Percentiles rank a stretch among this genome's conserved stretches.
Conservation (phyloP, 30 jellyfish, hydroid and myxozoan species). For the Haliclystus octoradiatus region DNA sequence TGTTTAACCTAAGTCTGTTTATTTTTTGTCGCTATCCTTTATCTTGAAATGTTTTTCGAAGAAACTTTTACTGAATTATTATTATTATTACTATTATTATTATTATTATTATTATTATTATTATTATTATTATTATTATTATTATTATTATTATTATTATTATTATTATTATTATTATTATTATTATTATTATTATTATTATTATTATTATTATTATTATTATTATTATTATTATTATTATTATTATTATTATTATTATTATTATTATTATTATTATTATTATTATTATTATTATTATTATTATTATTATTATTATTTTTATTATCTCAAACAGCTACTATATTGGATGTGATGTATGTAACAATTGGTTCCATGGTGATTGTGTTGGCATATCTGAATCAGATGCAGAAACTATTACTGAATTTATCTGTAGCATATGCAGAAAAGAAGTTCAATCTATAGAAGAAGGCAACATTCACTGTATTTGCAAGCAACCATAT, state of each 20-base stretch:
- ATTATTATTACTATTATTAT: slow-evolving; percentile 13
- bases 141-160: neutral
- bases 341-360: no score
- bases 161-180: neutral
- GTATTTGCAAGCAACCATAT: no score
- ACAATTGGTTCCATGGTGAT: no score
- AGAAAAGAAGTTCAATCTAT: no score
- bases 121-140: slow-evolving; percentile 4
- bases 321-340: neutral
- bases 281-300: neutral
- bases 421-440: no score
- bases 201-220: neutral
- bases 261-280: neutral
- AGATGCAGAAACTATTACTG: no score
- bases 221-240: neutral
- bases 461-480: no score
- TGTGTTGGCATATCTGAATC: no score
- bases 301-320: neutral
- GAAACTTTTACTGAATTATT: slow-evolving; percentile 3
- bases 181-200: neutral
- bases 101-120: slow-evolving; percentile 5
- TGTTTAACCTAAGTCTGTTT: no score
- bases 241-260: neutral
- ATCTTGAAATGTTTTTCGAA: no score
- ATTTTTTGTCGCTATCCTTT: no score